phyloP scores from a whole-genome alignment of 1,140 invertebrate species.

The Portunus trituberculatus region DNA sequence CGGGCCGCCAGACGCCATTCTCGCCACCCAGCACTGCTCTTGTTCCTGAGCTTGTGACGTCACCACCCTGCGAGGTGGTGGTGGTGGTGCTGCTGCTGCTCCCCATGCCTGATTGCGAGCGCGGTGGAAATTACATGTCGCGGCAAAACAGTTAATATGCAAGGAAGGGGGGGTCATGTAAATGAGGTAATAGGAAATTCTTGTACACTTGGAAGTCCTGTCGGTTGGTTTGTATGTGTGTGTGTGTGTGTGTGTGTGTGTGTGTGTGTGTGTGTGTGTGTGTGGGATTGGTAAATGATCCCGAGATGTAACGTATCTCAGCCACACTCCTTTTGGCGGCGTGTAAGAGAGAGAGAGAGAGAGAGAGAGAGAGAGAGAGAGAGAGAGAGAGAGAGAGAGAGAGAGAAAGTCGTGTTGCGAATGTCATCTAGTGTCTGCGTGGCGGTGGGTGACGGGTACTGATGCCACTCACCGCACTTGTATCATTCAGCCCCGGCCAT shows the following conservation, averaged over 20 bases:
- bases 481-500: not conserved
- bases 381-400: not conserved
- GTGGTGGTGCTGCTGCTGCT: not conserved
- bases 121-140: not conserved
- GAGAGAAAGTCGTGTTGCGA: not conserved
- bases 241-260: conserved; percentile 39
- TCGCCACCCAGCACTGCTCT: not conserved
- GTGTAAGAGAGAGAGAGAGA: too few relatives aligned
- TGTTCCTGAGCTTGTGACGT: not conserved
- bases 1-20: not conserved
- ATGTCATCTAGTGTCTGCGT: not conserved
- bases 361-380: not conserved
- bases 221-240: conserved; percentile 6
- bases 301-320: too few relatives aligned
- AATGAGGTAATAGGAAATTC: not conserved
- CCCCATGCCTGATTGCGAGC: not conserved
- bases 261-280: conserved; percentile 38
- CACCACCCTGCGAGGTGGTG: not conserved
- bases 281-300: too few relatives aligned
- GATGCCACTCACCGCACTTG: not conserved
- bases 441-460: not conserved
- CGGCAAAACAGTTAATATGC: not conserved
- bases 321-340: too few relatives aligned
- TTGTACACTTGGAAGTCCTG: too few relatives aligned
- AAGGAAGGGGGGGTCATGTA: not conserved